Percentiles rank a stretch among this genome's conserved stretches.
Evolutionary conservation across 2,113 vertebrate genomes (phyloP).

Genomic region (Litocranius walleri): DNA sequence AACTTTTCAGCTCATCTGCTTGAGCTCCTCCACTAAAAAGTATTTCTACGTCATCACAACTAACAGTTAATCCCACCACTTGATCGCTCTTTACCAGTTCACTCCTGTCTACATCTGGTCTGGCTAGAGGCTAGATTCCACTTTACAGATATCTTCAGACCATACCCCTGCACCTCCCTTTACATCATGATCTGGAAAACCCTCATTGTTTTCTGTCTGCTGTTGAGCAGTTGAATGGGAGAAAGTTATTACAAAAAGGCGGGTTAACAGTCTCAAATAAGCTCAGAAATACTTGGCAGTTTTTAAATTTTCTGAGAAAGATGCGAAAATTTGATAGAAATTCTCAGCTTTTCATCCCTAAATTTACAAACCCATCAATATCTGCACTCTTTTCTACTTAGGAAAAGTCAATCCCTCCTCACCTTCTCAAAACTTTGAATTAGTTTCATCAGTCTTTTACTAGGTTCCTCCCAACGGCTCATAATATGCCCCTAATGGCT

Average conservation of each 20-base stretch:
- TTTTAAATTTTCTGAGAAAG: not conserved
- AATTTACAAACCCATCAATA: not conserved
- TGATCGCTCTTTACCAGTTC: not conserved
- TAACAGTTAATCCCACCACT: not conserved
- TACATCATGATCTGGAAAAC: not conserved
- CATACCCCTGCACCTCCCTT: not conserved
- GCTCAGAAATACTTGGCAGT: not conserved
- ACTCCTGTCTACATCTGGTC: not conserved
- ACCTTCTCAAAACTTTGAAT: not conserved
- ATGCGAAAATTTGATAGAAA: not conserved
- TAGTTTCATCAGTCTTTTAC: not conserved
- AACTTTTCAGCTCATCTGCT: not conserved
- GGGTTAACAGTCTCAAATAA: not conserved
- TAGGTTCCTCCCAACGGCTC: not conserved
- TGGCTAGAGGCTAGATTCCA: not conserved
- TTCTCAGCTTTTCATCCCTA: not conserved
- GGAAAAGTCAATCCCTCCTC: not conserved
- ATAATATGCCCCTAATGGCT: not conserved
- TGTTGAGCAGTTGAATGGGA: not conserved
- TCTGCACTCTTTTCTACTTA: not conserved
- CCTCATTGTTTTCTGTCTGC: not conserved
- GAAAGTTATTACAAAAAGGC: not conserved
- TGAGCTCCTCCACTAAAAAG: not conserved
- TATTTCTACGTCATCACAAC: not conserved
- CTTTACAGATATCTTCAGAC: not conserved